phyloP scores from a whole-genome alignment of 1,140 invertebrate genomes.

The Alviniconcha marisindica region DNA sequence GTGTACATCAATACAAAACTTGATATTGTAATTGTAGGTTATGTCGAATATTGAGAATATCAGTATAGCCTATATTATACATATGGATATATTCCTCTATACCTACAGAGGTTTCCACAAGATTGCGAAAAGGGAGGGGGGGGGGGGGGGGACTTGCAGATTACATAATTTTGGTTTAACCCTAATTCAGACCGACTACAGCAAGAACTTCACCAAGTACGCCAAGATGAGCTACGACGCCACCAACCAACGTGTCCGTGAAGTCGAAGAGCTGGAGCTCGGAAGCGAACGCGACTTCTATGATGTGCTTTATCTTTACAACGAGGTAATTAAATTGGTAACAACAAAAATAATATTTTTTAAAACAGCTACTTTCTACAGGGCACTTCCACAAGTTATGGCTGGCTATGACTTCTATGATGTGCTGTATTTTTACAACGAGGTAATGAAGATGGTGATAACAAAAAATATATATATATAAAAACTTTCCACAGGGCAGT shows the following conservation, averaged over 20 bases:
- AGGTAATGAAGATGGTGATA: too few species aligned
- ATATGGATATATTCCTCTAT: neutral
- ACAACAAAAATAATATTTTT: neutral
- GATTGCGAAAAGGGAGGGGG: neutral
- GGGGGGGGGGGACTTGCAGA: too few species aligned
- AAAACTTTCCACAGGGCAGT: too few species aligned
- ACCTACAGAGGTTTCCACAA: neutral
- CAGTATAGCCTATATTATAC: neutral
- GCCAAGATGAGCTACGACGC: constrained; percentile 57
- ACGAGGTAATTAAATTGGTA: constrained; percentile 59
- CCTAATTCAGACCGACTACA: constrained; percentile 47
- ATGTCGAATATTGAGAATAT: too few species aligned
- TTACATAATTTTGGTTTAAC: neutral
- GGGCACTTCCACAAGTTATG: too few species aligned
- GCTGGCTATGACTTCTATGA: too few species aligned
- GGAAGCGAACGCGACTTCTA: constrained; percentile 54
- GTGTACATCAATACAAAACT: too few species aligned
- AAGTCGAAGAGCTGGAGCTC: constrained; percentile 59
- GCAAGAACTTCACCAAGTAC: constrained; percentile 39
- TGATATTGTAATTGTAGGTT: too few species aligned
- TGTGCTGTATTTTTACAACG: constrained; percentile 59
- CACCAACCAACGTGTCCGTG: constrained; percentile 53
- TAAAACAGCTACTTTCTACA: too few species aligned
- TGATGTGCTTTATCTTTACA: constrained; percentile 68
- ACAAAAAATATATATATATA: neutral